Conservation (phyloP, 2,888 invertebrate species). For the Patella pellucida region DNA sequence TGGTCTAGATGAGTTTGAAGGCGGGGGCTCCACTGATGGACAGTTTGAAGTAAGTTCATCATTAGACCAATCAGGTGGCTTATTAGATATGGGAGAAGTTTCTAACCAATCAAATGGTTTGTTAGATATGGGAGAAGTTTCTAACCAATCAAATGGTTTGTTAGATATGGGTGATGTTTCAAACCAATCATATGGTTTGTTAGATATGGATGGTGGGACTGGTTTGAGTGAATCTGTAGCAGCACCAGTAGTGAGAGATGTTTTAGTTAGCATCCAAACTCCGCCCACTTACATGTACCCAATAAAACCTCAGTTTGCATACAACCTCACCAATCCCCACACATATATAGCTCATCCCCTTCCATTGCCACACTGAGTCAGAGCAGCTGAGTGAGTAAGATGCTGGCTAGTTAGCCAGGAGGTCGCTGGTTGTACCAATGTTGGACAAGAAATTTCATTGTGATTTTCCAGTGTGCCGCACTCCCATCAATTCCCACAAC, state of each 20-base stretch:
- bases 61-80: conserved; percentile 15
- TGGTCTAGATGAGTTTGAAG: conserved; percentile 8
- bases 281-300: background rate
- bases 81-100: conserved; percentile 23
- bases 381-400: no score
- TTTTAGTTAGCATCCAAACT: background rate
- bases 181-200: conserved; percentile 1
- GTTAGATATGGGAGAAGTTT: no score
- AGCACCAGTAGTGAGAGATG: conserved; percentile 15
- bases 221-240: background rate
- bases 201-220: conserved; percentile 13
- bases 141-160: background rate
- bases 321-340: no score
- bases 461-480: no score
- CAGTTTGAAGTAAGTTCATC: conserved; percentile 17
- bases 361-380: no score
- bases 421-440: no score
- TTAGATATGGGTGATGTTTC: conserved; percentile 10
- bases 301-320: no score
- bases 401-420: no score
- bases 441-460: no score
- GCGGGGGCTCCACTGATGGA: background rate
- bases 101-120: no score
- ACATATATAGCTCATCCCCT: no score
- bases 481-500: no score